Conservation (phyloP, 2,113 vertebrate genomes). For the Hydrochoerus hydrochaeris region DNA sequence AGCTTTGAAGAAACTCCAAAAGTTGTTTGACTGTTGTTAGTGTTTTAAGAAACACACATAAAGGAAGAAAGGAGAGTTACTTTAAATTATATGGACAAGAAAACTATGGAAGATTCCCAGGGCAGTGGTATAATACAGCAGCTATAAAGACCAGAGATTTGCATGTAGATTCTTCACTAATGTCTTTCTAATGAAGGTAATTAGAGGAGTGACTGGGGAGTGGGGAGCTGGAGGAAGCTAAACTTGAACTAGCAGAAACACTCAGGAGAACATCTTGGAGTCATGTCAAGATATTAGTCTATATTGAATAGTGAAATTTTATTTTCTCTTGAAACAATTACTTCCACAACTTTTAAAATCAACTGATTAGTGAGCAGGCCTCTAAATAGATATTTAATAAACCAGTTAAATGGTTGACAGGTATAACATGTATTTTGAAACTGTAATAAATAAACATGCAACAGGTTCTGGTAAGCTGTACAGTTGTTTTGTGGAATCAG, state of each 20-base stretch:
- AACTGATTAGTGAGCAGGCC: no score
- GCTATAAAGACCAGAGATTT: no score
- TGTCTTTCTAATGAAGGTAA: neutral
- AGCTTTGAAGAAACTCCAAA: conserved; percentile 44
- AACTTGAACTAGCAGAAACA: neutral
- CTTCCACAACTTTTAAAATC: no score
- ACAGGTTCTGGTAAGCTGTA: neutral
- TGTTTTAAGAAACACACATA: neutral
- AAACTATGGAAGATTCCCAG: neutral
- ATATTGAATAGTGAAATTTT: neutral
- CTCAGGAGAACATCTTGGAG: neutral
- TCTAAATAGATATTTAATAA: no score
- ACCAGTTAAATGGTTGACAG: neutral
- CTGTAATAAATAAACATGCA: neutral
- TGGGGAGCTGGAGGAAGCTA: neutral
- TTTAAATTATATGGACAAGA: no score
- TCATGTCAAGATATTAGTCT: neutral
- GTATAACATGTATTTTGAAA: neutral
- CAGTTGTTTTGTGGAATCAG: neutral
- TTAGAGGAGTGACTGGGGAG: neutral
- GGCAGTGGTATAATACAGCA: neutral
- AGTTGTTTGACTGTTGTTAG: neutral
- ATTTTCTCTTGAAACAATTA: neutral
- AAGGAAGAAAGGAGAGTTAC: conserved; percentile 12
- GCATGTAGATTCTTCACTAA: neutral